phyloP scores from a whole-genome alignment of 2,113 vertebrate genomes.

The Pygoscelis adeliae region DNA sequence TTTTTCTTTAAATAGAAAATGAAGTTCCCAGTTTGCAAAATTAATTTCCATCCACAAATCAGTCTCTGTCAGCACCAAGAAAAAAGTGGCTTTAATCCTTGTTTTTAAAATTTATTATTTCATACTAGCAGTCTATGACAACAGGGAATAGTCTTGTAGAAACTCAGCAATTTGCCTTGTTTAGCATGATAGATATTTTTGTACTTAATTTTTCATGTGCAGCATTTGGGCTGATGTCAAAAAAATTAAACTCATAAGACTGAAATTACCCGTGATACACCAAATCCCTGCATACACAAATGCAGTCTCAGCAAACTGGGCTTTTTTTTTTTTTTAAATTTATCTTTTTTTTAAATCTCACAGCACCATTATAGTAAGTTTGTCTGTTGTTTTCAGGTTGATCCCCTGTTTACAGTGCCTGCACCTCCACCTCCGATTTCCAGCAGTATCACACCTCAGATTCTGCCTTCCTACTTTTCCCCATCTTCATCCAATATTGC shows the following conservation, averaged over 20 bases:
- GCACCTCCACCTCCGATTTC: conserved; percentile 83
- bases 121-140: neutral
- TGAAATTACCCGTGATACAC: neutral
- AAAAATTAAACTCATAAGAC: neutral
- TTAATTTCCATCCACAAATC: neutral
- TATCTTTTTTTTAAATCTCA: neutral
- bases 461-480: conserved; percentile 85
- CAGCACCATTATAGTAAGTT: conserved; percentile 73
- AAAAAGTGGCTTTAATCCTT: neutral
- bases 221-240: neutral
- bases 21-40: neutral
- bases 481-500: conserved; percentile 86
- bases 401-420: conserved; percentile 92
- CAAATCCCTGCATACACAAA: neutral
- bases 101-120: neutral
- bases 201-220: neutral
- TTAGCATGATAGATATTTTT: neutral
- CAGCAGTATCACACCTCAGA: conserved; percentile 82
- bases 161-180: neutral
- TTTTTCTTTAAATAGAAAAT: conserved; percentile 35
- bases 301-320: neutral
- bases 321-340: neutral
- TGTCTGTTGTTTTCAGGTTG: conserved; percentile 83
- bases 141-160: neutral
- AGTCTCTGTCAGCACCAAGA: neutral